Evolutionary conservation across 2,113 vertebrate species (phyloP).

Genomic region (Scophthalmus maximus): DNA sequence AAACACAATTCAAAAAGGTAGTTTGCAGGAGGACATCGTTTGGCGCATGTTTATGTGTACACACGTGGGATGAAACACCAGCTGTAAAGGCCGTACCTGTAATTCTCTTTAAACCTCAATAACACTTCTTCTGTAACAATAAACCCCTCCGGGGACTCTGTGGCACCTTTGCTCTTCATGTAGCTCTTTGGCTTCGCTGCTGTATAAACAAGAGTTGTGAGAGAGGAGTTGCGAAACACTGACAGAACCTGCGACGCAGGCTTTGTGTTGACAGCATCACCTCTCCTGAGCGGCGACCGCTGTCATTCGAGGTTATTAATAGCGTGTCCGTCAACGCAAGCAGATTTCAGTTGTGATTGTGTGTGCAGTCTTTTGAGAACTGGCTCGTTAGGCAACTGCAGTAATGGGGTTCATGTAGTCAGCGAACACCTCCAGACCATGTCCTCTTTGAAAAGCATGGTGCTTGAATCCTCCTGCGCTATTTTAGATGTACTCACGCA

Average conservation of each 20-base stretch:
- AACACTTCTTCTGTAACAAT: neutral
- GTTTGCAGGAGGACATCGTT: no score
- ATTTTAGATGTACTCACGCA: neutral
- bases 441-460: no score
- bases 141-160: neutral
- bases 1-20: neutral
- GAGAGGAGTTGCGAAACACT: constrained; percentile 20
- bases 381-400: no score
- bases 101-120: neutral
- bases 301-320: constrained; percentile 34
- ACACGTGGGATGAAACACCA: neutral
- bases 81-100: neutral
- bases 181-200: constrained; percentile 16
- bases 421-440: no score
- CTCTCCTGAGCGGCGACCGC: neutral
- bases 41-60: neutral
- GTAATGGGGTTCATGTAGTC: no score
- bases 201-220: constrained; percentile 34
- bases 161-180: constrained; percentile 7
- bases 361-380: no score
- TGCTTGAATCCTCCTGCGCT: no score
- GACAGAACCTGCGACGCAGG: constrained; percentile 25
- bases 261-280: neutral
- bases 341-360: neutral
- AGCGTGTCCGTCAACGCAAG: neutral